Base-by-base conservation (phyloP, 2,888 invertebrate species). In the Harpalus rubripes region DNA sequence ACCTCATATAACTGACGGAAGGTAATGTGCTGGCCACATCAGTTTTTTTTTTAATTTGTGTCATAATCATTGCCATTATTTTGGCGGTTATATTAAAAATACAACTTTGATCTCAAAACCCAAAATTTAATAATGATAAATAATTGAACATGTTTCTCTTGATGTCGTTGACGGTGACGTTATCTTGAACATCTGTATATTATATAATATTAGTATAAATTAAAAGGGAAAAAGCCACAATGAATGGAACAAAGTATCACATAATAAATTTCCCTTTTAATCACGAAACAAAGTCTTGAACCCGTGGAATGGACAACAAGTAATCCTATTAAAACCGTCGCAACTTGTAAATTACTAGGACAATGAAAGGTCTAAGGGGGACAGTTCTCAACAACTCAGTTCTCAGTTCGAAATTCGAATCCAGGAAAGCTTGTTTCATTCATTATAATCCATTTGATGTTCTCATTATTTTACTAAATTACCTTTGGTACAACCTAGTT, bases 281-380 rank as follows among this genome's bases (percentile, higher is more conserved):
- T 16, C 7, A 72, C 41, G 15, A 39, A 39, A 72, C 16, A 39
- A 72, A 72, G 12, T 72, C 41, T 18, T 16, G 41, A 74, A 22
- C 18, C 18, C 18, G 0, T 15, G 39, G 6, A 74, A 44, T 18
- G 72, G 72, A 74, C 63, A 74, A 74, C 18, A 74, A 74, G 41
- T 74, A 74, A 74, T 74, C 72, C 72, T 44, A 44, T 74, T 44
- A 44, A 72, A 68, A 10, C 39, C 68, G 22, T 32, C 39, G 68
- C 26, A 68, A 68, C 68, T 68, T 68, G 68, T 68, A 68, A 68
- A 74, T 44, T 44, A 44, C 10, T 22, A 18, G 44, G 41, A 74
- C 72, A 74, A 74, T 74, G 72, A 74, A 74, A 74, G 72, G 72
- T 41, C 44, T 68, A 68, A n/a, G 32, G 39, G 68, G 68, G 68